Evolutionary conservation across 2,888 invertebrate species (phyloP), one percentile per base, ranked within the genome.

Genomic region (Chrysotoxum bicinctum): DNA sequence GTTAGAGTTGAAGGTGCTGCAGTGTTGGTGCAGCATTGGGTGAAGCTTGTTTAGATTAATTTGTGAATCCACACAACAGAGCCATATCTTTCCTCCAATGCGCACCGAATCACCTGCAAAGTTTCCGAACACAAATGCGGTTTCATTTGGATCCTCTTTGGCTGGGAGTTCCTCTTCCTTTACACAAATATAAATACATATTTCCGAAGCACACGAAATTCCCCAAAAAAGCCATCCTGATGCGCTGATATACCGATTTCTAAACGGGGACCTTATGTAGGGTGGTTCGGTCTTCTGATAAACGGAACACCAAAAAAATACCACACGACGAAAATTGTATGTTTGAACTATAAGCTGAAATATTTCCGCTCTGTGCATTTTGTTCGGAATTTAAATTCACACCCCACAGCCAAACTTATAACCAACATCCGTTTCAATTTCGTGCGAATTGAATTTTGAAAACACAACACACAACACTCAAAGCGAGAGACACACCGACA

Each of bases 361-460:
- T 48, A 48, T 62, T 45, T 66, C 19, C 48, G 32, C 48, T 32
- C 32, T 14, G 32, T 48, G 32, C 32, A 48, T 66, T 48, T 48
- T 66, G 45, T 66, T 48, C n/a, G n/a, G 66, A 66, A 48, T 48
- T 48, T 21, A 14, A 32, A 35, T 23, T 12, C 21, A 23, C 12
- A 23, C 43, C 30, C 50, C 30, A 35, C 4, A 16, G 12, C 16
- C 12, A 37, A 45, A 16, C 56, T 19, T 56, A 75, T 75, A 56
- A 48, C 50, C 30, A 66, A 62, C 62, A 60, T 52, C 69, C 52
- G 40, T 40, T 76, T 69, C 50, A 52, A 70, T 62, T 70, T 62
- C 26, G 62, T 62, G 62, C 62, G 77, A 70, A 77, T 70, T 77
- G 43, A 77, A 77, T 77, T 70, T 76, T 52, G 60, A 21, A 58